phyloP scores from a whole-genome alignment of 2,888 invertebrate species.

The Leptopilina drosophilae region DNA sequence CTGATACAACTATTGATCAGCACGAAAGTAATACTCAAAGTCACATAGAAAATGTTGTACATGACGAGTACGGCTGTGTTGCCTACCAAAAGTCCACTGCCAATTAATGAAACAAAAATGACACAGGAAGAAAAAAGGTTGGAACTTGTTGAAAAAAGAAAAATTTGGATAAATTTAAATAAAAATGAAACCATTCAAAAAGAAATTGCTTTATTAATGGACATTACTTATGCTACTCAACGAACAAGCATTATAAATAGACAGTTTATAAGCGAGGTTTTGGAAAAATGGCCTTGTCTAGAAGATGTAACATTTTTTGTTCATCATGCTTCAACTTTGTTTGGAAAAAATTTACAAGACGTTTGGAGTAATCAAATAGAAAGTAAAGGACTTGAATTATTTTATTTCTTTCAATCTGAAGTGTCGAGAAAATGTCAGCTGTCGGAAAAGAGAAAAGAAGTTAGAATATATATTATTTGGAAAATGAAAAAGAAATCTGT shows the following conservation, averaged over 20 bases:
- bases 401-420: background rate
- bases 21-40: background rate
- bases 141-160: background rate
- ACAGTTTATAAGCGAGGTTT: background rate
- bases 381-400: background rate
- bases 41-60: background rate
- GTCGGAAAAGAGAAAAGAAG: background rate
- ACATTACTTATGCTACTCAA: background rate
- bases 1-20: background rate
- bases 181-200: background rate
- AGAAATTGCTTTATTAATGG: background rate
- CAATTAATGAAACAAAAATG: background rate
- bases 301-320: conserved; percentile 1
- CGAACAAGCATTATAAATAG: conserved; percentile 1
- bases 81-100: background rate
- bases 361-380: background rate
- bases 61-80: conserved; percentile 1
- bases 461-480: background rate
- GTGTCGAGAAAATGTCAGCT: background rate
- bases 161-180: background rate
- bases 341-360: background rate
- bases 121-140: background rate
- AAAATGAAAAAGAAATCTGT: background rate
- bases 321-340: background rate
- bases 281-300: conserved; percentile 10